Evolutionary conservation across 2,797 vertebrate genomes (phyloP), one percentile per base, ranked within the genome.

Genomic region (Emydoidea blandingii): DNA sequence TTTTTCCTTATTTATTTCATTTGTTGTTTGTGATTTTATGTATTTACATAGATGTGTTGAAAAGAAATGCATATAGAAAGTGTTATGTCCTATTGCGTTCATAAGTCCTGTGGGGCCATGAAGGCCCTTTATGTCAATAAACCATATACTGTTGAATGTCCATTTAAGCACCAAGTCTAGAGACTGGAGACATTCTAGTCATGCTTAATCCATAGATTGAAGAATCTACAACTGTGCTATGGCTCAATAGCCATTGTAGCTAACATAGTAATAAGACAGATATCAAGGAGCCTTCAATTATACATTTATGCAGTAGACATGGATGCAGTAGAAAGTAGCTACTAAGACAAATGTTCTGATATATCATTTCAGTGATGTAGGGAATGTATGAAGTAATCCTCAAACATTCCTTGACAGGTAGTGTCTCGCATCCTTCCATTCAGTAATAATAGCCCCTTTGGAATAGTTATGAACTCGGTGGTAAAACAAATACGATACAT

Each of bases 381-480:
- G 21, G 49, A 41, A 31, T 52, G 53, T 80, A 56, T 83, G 87
- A 95, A 76, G 79, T 83, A 97, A 95, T 76, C 78, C 89, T 83
- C 76, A 83, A 91, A 89, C 52, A 78, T 82, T 82, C 53, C 62
- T 87, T 94, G 87, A 89, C 52, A 87, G 82, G 86, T 87, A 78
- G 79, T 56, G 53, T 86, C 56, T 97, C 79, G 31, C 52, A 93
- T 5, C 1, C 86, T 97, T 95, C 84, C 37, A 53, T 53, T 92
- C 23, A 4, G 91, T 89, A 74, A 86, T 87, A 95, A 92, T 90
- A 81, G 85, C 79, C 92, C 54, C 79, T 59, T 88, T 94, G 87
- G 88, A 89, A 57, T 72, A 83, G 81, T 96, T 97, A 94, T 89
- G 9, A 25, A 93, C 89, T 91, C 9, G 80, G 72, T 27, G 18